Evolutionary conservation across 2,113 vertebrate genomes (phyloP).

Genomic region (Plestiodon gilberti): DNA sequence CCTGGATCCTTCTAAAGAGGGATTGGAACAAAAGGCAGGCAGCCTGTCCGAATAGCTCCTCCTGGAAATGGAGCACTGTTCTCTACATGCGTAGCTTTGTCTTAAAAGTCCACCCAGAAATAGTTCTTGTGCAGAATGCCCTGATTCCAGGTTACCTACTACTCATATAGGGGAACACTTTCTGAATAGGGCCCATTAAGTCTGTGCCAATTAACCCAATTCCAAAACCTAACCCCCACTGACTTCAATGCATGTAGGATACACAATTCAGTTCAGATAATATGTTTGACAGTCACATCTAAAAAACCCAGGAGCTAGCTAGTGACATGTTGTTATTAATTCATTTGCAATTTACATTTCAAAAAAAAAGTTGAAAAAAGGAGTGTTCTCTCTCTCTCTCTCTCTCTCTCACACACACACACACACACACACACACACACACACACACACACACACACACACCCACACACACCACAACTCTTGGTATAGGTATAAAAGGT

Average conservation of each 20-base stretch:
- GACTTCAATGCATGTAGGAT: neutral
- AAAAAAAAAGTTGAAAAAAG: constrained; percentile 2
- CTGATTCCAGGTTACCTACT: constrained; percentile 1
- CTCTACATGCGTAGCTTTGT: neutral
- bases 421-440: neutral
- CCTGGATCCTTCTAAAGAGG: too few species aligned
- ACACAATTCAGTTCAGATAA: neutral
- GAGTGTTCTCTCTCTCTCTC: neutral
- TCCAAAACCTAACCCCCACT: neutral
- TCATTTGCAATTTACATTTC: constrained; percentile 17
- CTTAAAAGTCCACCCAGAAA: neutral
- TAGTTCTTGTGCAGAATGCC: neutral
- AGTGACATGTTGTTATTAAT: constrained; percentile 18
- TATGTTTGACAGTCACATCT: constrained; percentile 5
- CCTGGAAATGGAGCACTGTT: too few species aligned
- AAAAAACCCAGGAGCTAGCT: neutral
- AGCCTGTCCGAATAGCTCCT: too few species aligned
- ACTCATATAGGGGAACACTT: neutral
- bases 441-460: neutral
- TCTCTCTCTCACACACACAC: neutral
- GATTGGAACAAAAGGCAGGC: too few species aligned
- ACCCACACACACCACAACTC: neutral
- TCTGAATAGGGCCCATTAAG: neutral
- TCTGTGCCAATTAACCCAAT: neutral
- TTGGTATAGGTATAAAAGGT: neutral